phyloP scores from a whole-genome alignment of 2,888 invertebrate species.

The Plagiodera versicolora region DNA sequence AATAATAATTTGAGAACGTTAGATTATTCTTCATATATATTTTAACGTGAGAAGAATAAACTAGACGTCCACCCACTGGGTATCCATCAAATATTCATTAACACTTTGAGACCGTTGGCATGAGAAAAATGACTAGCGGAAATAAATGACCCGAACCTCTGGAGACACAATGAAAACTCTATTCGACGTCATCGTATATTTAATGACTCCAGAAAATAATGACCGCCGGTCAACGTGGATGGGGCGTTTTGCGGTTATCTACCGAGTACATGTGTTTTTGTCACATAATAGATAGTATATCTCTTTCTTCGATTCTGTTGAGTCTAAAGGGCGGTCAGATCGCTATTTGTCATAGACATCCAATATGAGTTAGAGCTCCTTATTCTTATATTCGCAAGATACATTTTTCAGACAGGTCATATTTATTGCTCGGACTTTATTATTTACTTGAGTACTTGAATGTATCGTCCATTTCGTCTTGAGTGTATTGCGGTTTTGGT shows the following conservation, averaged over 20 bases:
- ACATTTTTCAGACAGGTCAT: neutral
- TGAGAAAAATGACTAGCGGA: neutral
- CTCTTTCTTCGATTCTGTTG: constrained; percentile 32
- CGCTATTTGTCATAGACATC: constrained; percentile 52
- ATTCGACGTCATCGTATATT: constrained; percentile 1
- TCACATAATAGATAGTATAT: constrained; percentile 56
- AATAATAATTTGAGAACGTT: too few species aligned
- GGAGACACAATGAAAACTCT: constrained; percentile 8
- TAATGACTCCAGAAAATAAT: constrained; percentile 16
- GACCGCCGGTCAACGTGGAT: constrained; percentile 31
- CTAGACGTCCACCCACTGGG: too few species aligned
- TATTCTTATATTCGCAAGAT: constrained; percentile 24
- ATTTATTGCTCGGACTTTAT: neutral
- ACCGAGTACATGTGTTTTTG: constrained; percentile 54
- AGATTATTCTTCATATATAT: too few species aligned
- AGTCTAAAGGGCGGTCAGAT: constrained; percentile 43
- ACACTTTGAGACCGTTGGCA: too few species aligned
- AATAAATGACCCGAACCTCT: constrained; percentile 6
- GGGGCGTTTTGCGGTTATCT: constrained; percentile 41
- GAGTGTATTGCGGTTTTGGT: neutral
- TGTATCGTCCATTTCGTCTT: neutral
- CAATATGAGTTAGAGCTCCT: constrained; percentile 40
- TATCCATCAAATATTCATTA: too few species aligned
- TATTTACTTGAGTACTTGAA: neutral
- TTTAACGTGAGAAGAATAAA: too few species aligned